These are phyloP conservation scores for Melolontha melolontha DNA, from an alignment of 2,888 invertebrate genomes.

Conservation along the genomic window DNA sequence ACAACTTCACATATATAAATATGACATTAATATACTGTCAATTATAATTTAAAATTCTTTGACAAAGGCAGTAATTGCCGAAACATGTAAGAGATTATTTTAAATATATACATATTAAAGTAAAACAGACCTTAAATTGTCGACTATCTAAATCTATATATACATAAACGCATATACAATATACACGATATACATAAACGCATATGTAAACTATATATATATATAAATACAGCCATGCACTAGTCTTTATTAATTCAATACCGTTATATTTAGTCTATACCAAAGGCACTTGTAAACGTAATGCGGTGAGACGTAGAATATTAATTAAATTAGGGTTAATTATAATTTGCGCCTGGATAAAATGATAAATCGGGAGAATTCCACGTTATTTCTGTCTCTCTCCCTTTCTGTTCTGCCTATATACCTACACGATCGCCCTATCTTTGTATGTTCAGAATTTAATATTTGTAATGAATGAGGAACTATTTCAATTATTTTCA, in stretches of 20 bases:
- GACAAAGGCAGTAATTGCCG: too few species aligned
- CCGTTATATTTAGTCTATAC: conserved; percentile 32
- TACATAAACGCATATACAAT: too few species aligned
- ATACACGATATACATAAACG: too few species aligned
- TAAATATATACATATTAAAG: too few species aligned
- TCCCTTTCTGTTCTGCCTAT: conserved; percentile 32
- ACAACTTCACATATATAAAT: too few species aligned
- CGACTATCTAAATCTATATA: too few species aligned
- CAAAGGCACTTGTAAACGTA: conserved; percentile 31
- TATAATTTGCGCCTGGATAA: conserved; percentile 54
- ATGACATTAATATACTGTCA: too few species aligned
- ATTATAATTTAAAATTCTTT: too few species aligned
- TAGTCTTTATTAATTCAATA: conserved; percentile 32
- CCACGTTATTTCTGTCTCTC: conserved; percentile 44
- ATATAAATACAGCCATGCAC: conserved; percentile 5
- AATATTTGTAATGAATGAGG: conserved; percentile 56
- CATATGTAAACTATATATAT: too few species aligned
- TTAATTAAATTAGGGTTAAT: conserved; percentile 56
- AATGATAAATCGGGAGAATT: conserved; percentile 57
- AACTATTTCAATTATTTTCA: conserved; percentile 59
- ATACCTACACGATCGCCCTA: background rate
- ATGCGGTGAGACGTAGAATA: conserved; percentile 50
- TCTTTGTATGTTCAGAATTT: conserved; percentile 49
- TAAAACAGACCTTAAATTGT: too few species aligned
- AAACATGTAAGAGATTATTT: too few species aligned